Evolutionary conservation across 2,888 invertebrate genomes (phyloP), one percentile per base, ranked within the genome.

Genomic region (Drosophila recens): DNA sequence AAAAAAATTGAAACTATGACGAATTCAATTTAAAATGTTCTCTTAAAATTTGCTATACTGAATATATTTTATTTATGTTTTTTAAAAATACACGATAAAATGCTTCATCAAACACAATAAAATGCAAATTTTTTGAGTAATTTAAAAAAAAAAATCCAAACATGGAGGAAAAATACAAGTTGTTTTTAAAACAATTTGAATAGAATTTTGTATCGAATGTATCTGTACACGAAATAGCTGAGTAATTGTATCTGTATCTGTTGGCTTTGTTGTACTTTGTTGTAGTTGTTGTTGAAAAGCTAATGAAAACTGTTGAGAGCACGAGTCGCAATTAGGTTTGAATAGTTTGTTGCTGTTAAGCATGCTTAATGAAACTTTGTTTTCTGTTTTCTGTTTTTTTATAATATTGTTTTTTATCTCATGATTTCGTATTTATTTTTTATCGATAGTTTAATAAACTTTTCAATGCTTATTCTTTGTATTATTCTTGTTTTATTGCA

Each of bases 361-460:
- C 70, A 78, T 75, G 73, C 73, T 88, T 86, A 88, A 86, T 88
- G 87, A 80, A 84, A 84, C 89, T 70, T 88, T 57, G 11, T 40
- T 27, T 52, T 48, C 8, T 13, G 10, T 42, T 30, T n/a, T n/a
- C n/a, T n/a, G n/a, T n/a, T n/a, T n/a, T 20, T 5, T 27, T 27
- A 27, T 27, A 30, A 30, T 30, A 30, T 30, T 30, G 4, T 34
- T 43, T 48, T 61, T 61, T 40, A n/a, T 40, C 10, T 53, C 5
- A 45, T 45, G 45, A 45, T 42, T 59, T 58, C 48, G 43, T 64
- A 63, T 74, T 73, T 65, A 64, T 67, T 72, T 70, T 70, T 63
- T 72, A 79, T 87, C 61, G 69, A 77, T 83, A 71, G 67, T 49
- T 69, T 69, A 77, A 54, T 71, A 63, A 79, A 79, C 68, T 76